phyloP scores from a whole-genome alignment of 92 coral and sea anemone species.

The Heliopora coerulea region DNA sequence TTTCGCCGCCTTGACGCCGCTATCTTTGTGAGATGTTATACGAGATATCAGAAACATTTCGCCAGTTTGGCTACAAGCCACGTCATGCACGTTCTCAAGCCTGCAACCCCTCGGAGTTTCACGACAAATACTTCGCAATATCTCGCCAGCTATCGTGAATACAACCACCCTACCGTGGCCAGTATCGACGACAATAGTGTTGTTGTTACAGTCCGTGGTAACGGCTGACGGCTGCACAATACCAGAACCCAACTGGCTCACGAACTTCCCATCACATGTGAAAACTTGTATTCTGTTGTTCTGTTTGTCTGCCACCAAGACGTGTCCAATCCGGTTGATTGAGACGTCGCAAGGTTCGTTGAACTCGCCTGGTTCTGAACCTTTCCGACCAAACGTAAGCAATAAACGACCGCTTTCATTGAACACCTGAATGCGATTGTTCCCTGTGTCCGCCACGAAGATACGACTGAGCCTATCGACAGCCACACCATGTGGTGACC shows the following conservation, averaged over 20 bases:
- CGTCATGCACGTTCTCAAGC: conserved; percentile 36
- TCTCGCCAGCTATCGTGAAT: conserved; percentile 18
- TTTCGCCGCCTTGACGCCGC: conserved; percentile 2
- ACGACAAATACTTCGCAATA: conserved; percentile 27
- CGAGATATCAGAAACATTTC: conserved; percentile 34
- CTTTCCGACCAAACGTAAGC: conserved; percentile 28
- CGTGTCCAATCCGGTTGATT: conserved; percentile 28
- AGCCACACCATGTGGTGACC: conserved; percentile 29
- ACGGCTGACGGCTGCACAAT: conserved; percentile 8
- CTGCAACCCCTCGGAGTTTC: background rate
- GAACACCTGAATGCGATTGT: conserved; percentile 30
- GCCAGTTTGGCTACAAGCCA: conserved; percentile 35
- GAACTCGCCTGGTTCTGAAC: conserved; percentile 14
- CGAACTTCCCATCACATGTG: conserved; percentile 23
- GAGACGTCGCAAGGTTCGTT: conserved; percentile 40
- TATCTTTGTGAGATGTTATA: conserved; percentile 2
- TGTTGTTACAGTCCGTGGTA: conserved; percentile 20
- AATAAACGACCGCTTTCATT: conserved; percentile 22
- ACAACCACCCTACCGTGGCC: conserved; percentile 27
- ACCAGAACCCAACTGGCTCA: conserved; percentile 3
- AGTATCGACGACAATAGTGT: conserved; percentile 17
- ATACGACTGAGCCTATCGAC: conserved; percentile 40
- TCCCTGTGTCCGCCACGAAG: conserved; percentile 32
- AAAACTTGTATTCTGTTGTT: conserved; percentile 32
- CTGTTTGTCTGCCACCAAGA: conserved; percentile 19